phyloP scores from a whole-genome alignment of 1,140 invertebrate species.

The Brachionus rotundiformis region DNA sequence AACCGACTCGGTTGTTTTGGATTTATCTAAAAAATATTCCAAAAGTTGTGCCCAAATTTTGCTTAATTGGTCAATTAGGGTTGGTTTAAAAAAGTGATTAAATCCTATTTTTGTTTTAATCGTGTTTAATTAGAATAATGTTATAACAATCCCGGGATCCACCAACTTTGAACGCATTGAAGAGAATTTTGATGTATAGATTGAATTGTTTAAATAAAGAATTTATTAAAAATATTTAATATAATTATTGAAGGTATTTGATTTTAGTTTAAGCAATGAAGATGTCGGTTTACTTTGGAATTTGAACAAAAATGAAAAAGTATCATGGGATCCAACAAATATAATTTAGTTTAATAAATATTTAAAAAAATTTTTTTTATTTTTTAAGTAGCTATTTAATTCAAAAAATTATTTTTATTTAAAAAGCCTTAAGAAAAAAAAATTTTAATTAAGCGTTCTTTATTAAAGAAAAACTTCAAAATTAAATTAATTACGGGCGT shows the following conservation, averaged over 20 bases:
- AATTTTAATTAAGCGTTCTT: background rate
- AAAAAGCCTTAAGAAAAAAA: too few species aligned
- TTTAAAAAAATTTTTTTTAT: background rate
- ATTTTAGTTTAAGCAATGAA: background rate
- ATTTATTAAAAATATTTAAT: background rate
- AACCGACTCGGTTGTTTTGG: conserved; percentile 55
- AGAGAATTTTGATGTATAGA: conserved; percentile 59
- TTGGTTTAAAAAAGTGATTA: conserved; percentile 38
- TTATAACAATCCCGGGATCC: conserved; percentile 63
- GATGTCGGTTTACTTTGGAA: conserved; percentile 12
- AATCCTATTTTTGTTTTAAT: conserved; percentile 32
- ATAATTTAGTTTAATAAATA: conserved; percentile 20
- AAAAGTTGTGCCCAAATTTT: conserved; percentile 61
- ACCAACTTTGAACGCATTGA: conserved; percentile 57
- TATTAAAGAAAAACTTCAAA: background rate
- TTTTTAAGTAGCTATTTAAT: too few species aligned
- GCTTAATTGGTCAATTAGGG: conserved; percentile 61
- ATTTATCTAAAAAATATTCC: conserved; percentile 55
- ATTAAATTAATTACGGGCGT: background rate
- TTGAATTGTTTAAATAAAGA: conserved; percentile 22
- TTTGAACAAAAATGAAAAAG: conserved; percentile 46
- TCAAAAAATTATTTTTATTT: too few species aligned
- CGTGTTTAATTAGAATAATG: conserved; percentile 56
- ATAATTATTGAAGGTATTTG: background rate
- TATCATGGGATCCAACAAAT: conserved; percentile 47